A percentile compares a stretch with the other conserved stretches of the same genome.
Conservation (phyloP, 2,888 invertebrate genomes). For the Drosophila peninsularis region DNA sequence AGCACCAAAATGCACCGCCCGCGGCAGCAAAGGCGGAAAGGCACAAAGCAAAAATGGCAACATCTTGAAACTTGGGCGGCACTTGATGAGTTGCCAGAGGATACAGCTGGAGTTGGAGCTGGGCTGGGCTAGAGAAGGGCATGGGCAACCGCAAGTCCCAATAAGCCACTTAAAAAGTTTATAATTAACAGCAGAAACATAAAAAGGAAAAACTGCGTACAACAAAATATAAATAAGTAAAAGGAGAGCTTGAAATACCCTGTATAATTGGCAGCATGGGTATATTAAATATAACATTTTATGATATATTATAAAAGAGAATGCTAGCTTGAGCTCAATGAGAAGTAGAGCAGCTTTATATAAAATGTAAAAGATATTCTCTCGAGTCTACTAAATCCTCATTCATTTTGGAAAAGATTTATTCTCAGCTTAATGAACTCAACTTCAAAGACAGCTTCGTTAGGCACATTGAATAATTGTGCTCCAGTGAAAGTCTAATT, state of each 20-base stretch:
- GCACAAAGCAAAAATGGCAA: conserved; percentile 52
- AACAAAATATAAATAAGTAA: conserved; percentile 21
- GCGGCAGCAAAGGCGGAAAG: conserved; percentile 22
- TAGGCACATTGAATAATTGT: conserved; percentile 12
- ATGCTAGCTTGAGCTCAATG: too few species aligned
- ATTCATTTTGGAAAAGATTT: not conserved
- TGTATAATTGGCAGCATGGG: too few species aligned
- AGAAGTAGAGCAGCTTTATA: too few species aligned
- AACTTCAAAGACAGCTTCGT: conserved; percentile 14
- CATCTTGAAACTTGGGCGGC: conserved; percentile 68
- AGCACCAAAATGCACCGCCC: conserved; percentile 35
- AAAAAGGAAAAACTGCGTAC: conserved; percentile 14
- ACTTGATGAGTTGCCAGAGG: conserved; percentile 67
- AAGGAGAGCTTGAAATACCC: conserved; percentile 23
- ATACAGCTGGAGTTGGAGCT: not conserved
- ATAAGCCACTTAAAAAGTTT: conserved; percentile 80
- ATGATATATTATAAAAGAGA: too few species aligned
- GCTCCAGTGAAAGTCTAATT: conserved; percentile 18
- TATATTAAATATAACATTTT: too few species aligned
- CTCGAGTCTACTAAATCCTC: not conserved
- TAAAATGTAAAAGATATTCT: too few species aligned
- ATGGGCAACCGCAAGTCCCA: conserved; percentile 65
- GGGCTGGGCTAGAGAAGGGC: not conserved
- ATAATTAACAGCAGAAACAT: conserved; percentile 70
- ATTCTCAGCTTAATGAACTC: not conserved